These are phyloP conservation scores for Origma solitaria DNA, from an alignment of 2,113 vertebrate genomes.

Conservation along the genomic window DNA sequence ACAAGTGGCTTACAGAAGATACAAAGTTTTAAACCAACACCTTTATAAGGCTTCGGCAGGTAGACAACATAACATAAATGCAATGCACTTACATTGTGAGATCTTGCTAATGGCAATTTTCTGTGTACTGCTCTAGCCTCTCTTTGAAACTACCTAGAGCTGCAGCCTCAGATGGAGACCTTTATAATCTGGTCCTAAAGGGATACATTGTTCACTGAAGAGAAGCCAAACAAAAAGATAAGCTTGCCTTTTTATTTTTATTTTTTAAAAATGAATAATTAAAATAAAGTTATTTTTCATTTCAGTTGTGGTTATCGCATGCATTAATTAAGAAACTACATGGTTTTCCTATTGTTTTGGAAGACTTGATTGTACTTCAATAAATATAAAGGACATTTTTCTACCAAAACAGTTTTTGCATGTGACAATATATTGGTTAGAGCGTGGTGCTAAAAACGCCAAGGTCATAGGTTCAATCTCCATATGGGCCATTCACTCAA, in stretches of 20 bases:
- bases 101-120: background rate
- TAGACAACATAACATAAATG: background rate
- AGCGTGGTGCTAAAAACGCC: background rate
- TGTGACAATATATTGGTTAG: background rate
- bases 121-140: background rate
- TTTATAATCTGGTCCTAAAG: background rate
- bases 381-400: slow-evolving; percentile 2
- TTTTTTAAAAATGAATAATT: background rate
- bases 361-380: background rate
- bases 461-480: background rate
- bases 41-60: background rate
- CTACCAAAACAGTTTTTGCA: background rate
- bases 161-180: background rate
- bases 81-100: background rate
- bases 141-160: background rate
- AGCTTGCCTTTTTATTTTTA: background rate
- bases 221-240: background rate
- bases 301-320: background rate
- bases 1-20: background rate
- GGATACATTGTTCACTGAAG: background rate
- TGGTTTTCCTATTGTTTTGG: background rate
- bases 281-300: background rate
- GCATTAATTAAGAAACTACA: background rate
- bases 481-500: background rate
- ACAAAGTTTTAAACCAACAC: background rate